Evolutionary conservation across 1,140 invertebrate genomes (phyloP), one percentile per base, ranked within the genome.

Genomic region (Drosophila pachea): DNA sequence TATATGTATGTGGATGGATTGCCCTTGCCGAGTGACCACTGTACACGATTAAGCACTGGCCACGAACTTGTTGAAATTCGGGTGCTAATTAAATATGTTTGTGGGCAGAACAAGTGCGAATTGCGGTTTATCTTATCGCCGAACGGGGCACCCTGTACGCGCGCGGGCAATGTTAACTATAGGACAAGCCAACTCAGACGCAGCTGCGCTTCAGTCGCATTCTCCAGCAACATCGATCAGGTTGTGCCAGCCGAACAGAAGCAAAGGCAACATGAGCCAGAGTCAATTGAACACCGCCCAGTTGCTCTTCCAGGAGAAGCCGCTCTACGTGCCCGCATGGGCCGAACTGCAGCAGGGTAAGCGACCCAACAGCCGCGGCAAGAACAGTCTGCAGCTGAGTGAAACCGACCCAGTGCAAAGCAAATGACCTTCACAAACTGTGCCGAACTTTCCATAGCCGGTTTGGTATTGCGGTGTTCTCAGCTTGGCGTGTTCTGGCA

Each of bases 331-430:
- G 64, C 92, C 92, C 45, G 43, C 89, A 16, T 74, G 92, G 40
- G 79, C 90, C 14, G 91, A 92, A 89, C 54, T 92, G 53, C 88
- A 90, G 78, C 79, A 86, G 68, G 89, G 92, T 92, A 84, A 90
- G 66, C 75, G 40, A 40, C 58, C 42, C 40, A 53, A 47, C 33
- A 42, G 7, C 47, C 33, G 31, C 48, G 14, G 31, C 7, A 16
- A 47, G 32, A 35, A 7, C 40, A 64, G 45, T 4, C 16, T 22
- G 43, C 43, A 47, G 45, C 59, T 52, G 38, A 62, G 48, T 43
- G 59, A 78, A 52, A 55, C 31, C 11, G 60, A 29, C 31, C 11
- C 64, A 29, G 54, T 45, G 38, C 22, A 31, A 33, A 60, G 56
- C 54, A 64, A 82, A 82, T 86, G 82, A 86, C 81, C 82, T 86